Evolutionary conservation across 2,797 vertebrate species (phyloP), one percentile per base, ranked within the genome.

Genomic region (Ctenosaura bakeri): DNA sequence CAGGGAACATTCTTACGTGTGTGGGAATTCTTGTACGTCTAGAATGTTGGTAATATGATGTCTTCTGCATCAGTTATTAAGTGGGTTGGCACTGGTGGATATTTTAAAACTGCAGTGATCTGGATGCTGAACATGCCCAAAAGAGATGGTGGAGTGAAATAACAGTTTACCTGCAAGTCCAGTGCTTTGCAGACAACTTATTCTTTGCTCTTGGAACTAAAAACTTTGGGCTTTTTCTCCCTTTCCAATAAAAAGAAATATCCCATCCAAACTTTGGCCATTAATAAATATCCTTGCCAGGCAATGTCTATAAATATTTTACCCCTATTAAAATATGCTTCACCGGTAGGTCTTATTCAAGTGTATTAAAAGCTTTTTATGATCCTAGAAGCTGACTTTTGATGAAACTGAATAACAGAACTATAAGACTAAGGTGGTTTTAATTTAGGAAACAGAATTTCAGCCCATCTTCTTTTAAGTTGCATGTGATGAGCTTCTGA

Each of bases 361-460:
- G 8, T 35, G 12, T 18, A 74, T 81, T 46, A 87, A 87, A 85
- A 87, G 22, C 8, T n/a, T 77, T 77, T 42, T 22, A 66, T 77
- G 50, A 20, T 42, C 12, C 78, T 69, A 12, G 29, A n/a, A 54
- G 3, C 42, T 71, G 42, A 77, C 10, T 77, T 66, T 35, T 38
- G 79, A 87, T 83, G 0, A 1, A 73, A 46, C n/a, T 4, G 29
- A 94, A 18, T 18, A 83, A 64, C 80, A 69, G 71, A 77, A 71
- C 42, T 22, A 64, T 59, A 22, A 78, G 20, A 32, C 12, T 64
- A 62, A 6, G 8, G 35, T 83, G 66, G 80, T 29, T 90, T 69
- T 52, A 0, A 83, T 94, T 5, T 0, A 74, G 76, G 81, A 90
- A 92, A 18, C 89, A 91, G 50, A 62, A 87, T 29, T 87, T 35